Evolutionary conservation across 2,797 vertebrate genomes (phyloP).

Genomic region (Eurystomus glaucurus): DNA sequence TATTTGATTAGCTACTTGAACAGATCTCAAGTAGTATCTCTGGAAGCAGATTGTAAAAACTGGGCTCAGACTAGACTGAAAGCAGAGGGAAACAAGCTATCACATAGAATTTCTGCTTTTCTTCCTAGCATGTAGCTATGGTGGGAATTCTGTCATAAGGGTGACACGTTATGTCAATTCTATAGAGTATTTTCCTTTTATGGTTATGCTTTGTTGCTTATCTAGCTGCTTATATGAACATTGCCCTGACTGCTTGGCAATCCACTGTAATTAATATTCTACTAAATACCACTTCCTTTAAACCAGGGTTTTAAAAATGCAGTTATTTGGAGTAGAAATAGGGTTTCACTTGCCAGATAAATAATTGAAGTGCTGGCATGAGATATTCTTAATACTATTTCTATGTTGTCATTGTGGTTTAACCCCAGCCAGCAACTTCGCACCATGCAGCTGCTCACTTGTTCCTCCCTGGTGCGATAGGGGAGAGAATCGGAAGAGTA

Average conservation of each 20-base stretch:
- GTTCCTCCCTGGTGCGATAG: background rate
- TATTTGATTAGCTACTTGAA: background rate
- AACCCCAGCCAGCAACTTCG: background rate
- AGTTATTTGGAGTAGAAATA: background rate
- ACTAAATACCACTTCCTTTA: background rate
- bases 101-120: background rate
- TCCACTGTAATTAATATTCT: background rate
- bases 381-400: background rate
- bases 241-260: background rate
- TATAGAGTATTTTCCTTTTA: slow-evolving; percentile 32
- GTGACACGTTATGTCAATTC: background rate
- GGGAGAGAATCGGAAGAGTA: background rate
- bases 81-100: background rate
- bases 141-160: slow-evolving; percentile 4
- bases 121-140: background rate
- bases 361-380: background rate
- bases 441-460: background rate
- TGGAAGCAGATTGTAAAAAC: background rate
- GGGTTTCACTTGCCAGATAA: background rate
- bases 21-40: background rate
- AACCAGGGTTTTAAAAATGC: background rate
- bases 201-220: background rate
- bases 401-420: background rate
- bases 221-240: slow-evolving; percentile 4
- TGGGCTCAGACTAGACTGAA: background rate